Percentiles rank a stretch among this genome's conserved stretches.
Conservation (phyloP, 2,797 vertebrate species). For the Malacoctenus gilli region DNA sequence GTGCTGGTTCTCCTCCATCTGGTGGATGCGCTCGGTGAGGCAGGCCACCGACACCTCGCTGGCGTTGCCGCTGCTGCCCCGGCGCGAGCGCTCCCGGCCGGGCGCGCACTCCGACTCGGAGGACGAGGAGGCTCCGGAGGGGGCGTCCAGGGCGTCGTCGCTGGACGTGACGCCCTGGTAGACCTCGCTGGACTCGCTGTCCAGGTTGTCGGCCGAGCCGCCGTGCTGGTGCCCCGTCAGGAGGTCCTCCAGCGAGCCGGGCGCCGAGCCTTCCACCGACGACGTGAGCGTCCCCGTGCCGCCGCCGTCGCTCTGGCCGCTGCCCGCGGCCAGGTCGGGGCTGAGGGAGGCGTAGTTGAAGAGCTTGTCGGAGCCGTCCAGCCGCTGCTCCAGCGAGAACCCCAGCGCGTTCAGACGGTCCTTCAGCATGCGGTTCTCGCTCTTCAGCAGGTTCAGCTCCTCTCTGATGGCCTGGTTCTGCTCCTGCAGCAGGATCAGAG, state of each 20-base stretch:
- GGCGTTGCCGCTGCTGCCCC: slow-evolving; percentile 88
- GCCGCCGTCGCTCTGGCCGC: slow-evolving; percentile 84
- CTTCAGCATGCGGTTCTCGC: slow-evolving; percentile 96
- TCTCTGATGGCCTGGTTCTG: slow-evolving; percentile 94
- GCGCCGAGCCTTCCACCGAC: slow-evolving; percentile 92
- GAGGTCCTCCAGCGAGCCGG: slow-evolving; percentile 93
- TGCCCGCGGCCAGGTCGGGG: slow-evolving; percentile 84
- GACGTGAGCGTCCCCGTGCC: slow-evolving; percentile 88
- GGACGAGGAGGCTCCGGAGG: slow-evolving; percentile 86
- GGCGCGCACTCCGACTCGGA: slow-evolving; percentile 92
- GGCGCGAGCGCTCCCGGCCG: slow-evolving; percentile 86
- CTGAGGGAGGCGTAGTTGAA: slow-evolving; percentile 88
- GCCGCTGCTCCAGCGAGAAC: slow-evolving; percentile 94
- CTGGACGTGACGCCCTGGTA: slow-evolving; percentile 96
- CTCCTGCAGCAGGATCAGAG: slow-evolving; percentile 89
- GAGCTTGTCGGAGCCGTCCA: slow-evolving; percentile 89
- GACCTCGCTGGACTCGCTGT: slow-evolving; percentile 95
- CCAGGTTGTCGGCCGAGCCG: slow-evolving; percentile 93
- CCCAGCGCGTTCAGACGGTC: slow-evolving; percentile 93
- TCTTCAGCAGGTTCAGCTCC: slow-evolving; percentile 93
- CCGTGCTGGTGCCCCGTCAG: slow-evolving; percentile 90
- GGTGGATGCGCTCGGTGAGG: slow-evolving; percentile 94
- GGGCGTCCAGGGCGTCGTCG: slow-evolving; percentile 94
- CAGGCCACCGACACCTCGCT: slow-evolving; percentile 94
- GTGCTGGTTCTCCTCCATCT: slow-evolving; percentile 99